phyloP scores from a whole-genome alignment of 2,797 vertebrate species.

The Melopsittacus undulatus region DNA sequence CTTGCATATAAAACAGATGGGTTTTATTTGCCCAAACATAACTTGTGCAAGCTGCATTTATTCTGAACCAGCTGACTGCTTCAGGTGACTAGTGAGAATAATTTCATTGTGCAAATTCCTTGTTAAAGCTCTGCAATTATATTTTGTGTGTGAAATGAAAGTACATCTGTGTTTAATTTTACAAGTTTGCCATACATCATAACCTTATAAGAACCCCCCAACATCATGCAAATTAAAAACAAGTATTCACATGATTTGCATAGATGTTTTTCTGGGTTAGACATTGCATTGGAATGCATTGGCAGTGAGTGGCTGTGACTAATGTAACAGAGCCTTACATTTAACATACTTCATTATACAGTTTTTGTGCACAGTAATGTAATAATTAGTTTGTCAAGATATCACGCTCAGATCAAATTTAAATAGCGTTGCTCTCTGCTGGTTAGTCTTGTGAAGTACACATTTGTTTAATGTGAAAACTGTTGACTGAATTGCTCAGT shows the following conservation, averaged over 20 bases:
- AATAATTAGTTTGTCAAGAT: slow-evolving; percentile 60
- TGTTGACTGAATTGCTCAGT: not conserved
- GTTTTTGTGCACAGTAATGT: slow-evolving; percentile 61
- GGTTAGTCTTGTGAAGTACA: slow-evolving; percentile 46
- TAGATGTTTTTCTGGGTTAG: slow-evolving; percentile 66
- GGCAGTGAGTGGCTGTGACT: slow-evolving; percentile 60
- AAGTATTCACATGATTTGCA: slow-evolving; percentile 65
- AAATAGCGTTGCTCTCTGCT: slow-evolving; percentile 70
- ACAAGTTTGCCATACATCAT: slow-evolving; percentile 35
- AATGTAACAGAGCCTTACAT: slow-evolving; percentile 48
- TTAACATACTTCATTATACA: slow-evolving; percentile 51
- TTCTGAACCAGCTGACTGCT: slow-evolving; percentile 5
- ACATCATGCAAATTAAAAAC: slow-evolving; percentile 61
- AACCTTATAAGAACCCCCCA: slow-evolving; percentile 49
- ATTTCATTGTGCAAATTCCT: slow-evolving; percentile 39
- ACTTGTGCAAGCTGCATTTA: not conserved
- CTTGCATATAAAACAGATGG: not conserved
- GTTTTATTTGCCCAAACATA: not conserved
- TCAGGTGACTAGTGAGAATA: slow-evolving; percentile 26
- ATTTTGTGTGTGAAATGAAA: slow-evolving; percentile 27
- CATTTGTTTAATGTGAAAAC: not conserved
- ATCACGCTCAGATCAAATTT: slow-evolving; percentile 20
- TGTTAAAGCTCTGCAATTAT: slow-evolving; percentile 32
- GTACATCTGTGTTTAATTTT: slow-evolving; percentile 53
- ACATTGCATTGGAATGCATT: slow-evolving; percentile 57